A percentile compares a stretch with the other conserved stretches of the same genome.
Conservation (phyloP, 2,888 invertebrate genomes). For the Gymnoscelis rufifasciata region DNA sequence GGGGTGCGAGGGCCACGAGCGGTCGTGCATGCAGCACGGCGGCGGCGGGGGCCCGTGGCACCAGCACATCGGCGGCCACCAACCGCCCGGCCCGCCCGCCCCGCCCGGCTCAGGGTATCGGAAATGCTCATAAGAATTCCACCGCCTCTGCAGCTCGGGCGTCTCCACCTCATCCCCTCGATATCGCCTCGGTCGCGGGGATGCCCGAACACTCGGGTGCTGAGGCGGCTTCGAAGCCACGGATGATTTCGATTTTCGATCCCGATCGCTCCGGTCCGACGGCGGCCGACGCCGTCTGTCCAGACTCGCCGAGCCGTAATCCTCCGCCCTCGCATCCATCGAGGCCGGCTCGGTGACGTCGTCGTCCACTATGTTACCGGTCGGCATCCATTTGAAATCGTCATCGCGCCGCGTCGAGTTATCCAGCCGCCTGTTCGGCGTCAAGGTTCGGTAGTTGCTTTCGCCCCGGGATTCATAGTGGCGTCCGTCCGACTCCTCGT, state of each 20-base stretch:
- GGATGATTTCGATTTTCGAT: conserved; percentile 82
- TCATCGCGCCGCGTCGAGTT: conserved; percentile 82
- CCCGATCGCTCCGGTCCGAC: conserved; percentile 79
- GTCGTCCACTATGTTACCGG: conserved; percentile 57
- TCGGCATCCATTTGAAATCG: conserved; percentile 84
- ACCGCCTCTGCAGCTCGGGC: conserved; percentile 67
- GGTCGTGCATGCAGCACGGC: conserved; percentile 69
- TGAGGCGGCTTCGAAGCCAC: conserved; percentile 75
- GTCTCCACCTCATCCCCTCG: conserved; percentile 61
- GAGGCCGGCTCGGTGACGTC: conserved; percentile 44
- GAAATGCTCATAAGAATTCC: conserved; percentile 80
- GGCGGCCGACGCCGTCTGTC: conserved; percentile 76
- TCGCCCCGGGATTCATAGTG: conserved; percentile 78
- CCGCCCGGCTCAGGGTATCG: conserved; percentile 71
- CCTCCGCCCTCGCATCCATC: conserved; percentile 52
- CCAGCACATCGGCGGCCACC: conserved; percentile 74
- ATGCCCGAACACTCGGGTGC: conserved; percentile 65
- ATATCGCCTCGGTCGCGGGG: conserved; percentile 60
- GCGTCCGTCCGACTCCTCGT: conserved; percentile 59
- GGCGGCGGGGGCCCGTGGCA: conserved; percentile 66
- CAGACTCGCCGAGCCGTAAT: conserved; percentile 71
- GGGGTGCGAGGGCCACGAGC: conserved; percentile 72
- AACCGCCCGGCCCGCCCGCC: conserved; percentile 40
- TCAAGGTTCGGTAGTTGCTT: conserved; percentile 79
- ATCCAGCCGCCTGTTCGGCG: conserved; percentile 66